These are phyloP conservation scores for Tenthredo scrophulariae DNA, from an alignment of 2,888 invertebrate species.

Conservation along the genomic window DNA sequence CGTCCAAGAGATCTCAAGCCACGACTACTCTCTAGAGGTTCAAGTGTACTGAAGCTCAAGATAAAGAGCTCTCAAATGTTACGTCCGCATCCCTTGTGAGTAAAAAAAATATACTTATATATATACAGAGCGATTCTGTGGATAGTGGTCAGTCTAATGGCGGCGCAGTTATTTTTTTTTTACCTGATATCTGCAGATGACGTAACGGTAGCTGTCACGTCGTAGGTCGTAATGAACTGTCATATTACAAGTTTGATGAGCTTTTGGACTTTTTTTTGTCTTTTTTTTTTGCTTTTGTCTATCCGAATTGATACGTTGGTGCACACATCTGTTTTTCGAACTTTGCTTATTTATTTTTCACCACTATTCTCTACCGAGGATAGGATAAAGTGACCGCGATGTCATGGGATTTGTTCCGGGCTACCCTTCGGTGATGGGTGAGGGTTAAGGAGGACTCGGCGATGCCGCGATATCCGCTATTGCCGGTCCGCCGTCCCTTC, in stretches of 20 bases:
- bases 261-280: not conserved
- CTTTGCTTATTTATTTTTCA: conserved; percentile 32
- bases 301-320: not conserved
- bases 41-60: conserved; percentile 8
- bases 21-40: not conserved
- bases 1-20: not conserved
- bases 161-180: no score
- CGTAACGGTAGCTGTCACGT: no score
- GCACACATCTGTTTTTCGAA: not conserved
- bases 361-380: conserved; percentile 24
- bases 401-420: conserved; percentile 43
- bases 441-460: conserved; percentile 36
- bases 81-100: not conserved
- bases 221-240: no score
- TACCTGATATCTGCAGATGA: no score
- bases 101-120: not conserved
- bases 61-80: conserved; percentile 25
- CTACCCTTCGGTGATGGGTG: conserved; percentile 36
- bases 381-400: conserved; percentile 40
- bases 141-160: no score
- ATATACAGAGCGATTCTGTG: no score
- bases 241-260: not conserved
- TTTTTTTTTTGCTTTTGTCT: not conserved
- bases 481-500: conserved; percentile 32
- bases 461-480: conserved; percentile 42